Evolutionary conservation across 2,113 vertebrate species (phyloP), one percentile per base, ranked within the genome.

Genomic region (Elgaria multicarinata): DNA sequence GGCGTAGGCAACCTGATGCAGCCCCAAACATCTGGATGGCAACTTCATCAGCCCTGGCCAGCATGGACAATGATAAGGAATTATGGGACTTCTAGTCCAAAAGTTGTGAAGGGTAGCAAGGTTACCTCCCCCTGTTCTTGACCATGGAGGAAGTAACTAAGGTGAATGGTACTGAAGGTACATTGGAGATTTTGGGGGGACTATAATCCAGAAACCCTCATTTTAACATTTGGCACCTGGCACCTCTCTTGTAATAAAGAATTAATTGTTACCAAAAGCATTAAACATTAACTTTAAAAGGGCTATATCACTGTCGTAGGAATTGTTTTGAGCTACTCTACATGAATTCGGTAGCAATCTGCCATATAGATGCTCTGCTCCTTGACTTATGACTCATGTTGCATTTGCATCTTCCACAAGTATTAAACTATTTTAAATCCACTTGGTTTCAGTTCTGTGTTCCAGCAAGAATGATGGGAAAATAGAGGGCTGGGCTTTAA

Each of bases 341-440:
- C 58, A 39, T 85, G 88, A 74, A 53, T 89, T 85, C 78, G 26
- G 26, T 69, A 69, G 81, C 44, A 78, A 31, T 12, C 22, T 75
- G 55, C 33, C 83, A 66, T 64, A 44, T 76, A 72, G 75, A 85
- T 55, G 72, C 67, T 88, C 26, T 71, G 46, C 31, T 78, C 88
- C 74, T 50, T 78, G 58, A 78, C 46, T 66, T 50, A 36, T 71
- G 44, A 85, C 18, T 46, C 28, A 28, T 36, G 46, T 77, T 89
- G 75, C 46, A 89, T 53, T 89, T 67, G 64, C 75, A 66, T 58
- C 62, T 77, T 89, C 62, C 74, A 85, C 72, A 78, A 77, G 83
- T 89, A 89, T 78, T 89, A 89, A 89, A 89, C 44, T 85, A 20
- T 89, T 89, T 89, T 89, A 89, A 89, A 89, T 85, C 74, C 12